Evolutionary conservation across 2,113 vertebrate genomes (phyloP).

Genomic region (Cariama cristata): DNA sequence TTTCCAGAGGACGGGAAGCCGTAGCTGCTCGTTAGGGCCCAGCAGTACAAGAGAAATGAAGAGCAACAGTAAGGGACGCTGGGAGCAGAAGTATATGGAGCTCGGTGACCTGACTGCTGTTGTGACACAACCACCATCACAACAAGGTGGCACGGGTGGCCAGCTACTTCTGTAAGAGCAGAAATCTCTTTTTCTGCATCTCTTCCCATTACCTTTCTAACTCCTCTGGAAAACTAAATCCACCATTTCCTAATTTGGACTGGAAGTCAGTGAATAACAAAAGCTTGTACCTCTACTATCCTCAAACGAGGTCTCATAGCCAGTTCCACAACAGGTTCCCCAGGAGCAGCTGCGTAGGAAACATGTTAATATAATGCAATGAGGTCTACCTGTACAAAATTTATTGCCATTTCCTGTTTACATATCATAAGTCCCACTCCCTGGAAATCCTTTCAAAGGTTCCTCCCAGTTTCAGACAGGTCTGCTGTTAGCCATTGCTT

Average conservation of each 20-base stretch:
- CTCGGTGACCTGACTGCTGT: neutral
- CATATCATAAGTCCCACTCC: neutral
- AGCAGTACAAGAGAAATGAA: neutral
- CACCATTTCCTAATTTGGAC: neutral
- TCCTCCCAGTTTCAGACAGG: neutral
- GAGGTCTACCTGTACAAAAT: neutral
- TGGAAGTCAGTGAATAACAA: neutral
- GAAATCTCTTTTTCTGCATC: neutral
- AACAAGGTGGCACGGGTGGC: accelerated
- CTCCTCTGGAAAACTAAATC: neutral
- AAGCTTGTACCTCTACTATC: neutral
- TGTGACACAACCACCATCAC: neutral
- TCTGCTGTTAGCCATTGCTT: neutral
- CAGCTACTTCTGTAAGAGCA: neutral
- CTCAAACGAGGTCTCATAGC: neutral
- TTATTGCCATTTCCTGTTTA: neutral
- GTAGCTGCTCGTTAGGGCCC: neutral
- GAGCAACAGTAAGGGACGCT: neutral
- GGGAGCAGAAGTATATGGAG: accelerated
- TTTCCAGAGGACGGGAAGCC: neutral
- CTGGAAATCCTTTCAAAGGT: neutral
- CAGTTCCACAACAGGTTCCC: neutral
- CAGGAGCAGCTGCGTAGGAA: neutral
- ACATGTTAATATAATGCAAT: neutral
- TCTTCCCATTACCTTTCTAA: neutral